Percentiles rank a stretch among this genome's conserved stretches.
These are phyloP conservation scores for Microcebus griseorufus DNA, from an alignment of 2,113 vertebrate species.

Conservation along the genomic window DNA sequence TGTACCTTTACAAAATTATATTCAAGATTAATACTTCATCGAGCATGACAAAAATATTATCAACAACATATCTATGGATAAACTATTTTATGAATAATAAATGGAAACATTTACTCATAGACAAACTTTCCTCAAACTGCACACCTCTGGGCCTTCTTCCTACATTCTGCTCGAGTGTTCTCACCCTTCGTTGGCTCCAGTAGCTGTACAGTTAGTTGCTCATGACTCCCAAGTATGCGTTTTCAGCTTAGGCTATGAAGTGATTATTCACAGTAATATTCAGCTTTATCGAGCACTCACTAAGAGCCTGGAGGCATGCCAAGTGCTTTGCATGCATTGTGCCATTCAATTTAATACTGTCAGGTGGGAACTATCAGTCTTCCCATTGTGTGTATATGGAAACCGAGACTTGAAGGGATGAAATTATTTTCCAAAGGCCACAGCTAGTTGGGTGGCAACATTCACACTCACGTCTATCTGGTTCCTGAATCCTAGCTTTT, in stretches of 20 bases:
- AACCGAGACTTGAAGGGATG: background rate
- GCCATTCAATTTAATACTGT: background rate
- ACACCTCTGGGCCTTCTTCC: background rate
- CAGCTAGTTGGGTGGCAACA: background rate
- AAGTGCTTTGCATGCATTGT: background rate
- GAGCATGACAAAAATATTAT: background rate
- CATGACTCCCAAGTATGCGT: background rate
- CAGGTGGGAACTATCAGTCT: background rate
- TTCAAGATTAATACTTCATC: background rate
- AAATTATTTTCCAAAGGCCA: slow-evolving; percentile 16
- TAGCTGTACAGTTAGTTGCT: background rate
- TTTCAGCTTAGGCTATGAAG: background rate
- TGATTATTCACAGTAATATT: background rate
- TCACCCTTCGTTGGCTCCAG: background rate
- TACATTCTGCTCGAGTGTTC: background rate
- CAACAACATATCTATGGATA: background rate
- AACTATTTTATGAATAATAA: background rate
- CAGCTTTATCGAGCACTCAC: background rate
- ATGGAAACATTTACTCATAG: background rate
- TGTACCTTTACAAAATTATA: too few relatives aligned
- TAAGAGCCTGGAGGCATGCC: background rate
- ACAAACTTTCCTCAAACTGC: background rate
- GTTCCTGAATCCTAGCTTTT: background rate
- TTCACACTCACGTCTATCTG: background rate
- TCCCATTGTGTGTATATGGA: background rate